Evolutionary conservation across 2,797 vertebrate genomes (phyloP).

Genomic region (Chromobotia macracanthus): DNA sequence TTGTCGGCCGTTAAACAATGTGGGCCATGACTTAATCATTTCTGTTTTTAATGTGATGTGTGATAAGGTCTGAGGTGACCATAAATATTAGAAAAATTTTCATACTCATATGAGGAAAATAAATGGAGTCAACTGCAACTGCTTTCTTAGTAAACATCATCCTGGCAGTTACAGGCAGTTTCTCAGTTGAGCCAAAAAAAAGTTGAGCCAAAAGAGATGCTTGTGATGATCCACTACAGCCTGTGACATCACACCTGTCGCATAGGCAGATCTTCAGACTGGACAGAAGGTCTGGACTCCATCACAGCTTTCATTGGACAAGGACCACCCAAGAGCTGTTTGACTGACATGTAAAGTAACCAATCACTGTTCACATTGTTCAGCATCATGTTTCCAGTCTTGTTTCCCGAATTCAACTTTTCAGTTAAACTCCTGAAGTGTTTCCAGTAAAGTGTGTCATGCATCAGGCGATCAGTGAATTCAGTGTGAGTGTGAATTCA

Average conservation of each 20-base stretch:
- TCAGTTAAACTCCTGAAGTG: no score
- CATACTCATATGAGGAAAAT: background rate
- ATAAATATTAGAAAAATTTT: background rate
- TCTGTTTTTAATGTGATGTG: conserved; percentile 10
- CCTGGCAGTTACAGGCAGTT: background rate
- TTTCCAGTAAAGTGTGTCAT: no score
- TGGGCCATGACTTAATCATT: conserved; percentile 2
- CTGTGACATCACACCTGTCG: background rate
- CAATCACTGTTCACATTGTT: no score
- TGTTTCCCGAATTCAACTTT: no score
- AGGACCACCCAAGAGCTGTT: no score
- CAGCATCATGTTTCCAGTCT: no score
- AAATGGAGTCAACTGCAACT: background rate
- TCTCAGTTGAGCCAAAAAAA: background rate
- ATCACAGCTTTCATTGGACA: no score
- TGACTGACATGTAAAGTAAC: no score
- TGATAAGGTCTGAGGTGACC: background rate
- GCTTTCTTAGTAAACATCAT: background rate
- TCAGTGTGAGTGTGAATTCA: no score
- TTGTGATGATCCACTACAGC: background rate
- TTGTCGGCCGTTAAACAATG: conserved; percentile 19
- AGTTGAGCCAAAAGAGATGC: background rate
- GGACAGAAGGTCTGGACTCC: no score
- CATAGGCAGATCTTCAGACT: no score
- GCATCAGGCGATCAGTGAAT: no score